These are phyloP conservation scores for Heteronetta atricapilla DNA, from an alignment of 2,113 vertebrate genomes.

Conservation along the genomic window DNA sequence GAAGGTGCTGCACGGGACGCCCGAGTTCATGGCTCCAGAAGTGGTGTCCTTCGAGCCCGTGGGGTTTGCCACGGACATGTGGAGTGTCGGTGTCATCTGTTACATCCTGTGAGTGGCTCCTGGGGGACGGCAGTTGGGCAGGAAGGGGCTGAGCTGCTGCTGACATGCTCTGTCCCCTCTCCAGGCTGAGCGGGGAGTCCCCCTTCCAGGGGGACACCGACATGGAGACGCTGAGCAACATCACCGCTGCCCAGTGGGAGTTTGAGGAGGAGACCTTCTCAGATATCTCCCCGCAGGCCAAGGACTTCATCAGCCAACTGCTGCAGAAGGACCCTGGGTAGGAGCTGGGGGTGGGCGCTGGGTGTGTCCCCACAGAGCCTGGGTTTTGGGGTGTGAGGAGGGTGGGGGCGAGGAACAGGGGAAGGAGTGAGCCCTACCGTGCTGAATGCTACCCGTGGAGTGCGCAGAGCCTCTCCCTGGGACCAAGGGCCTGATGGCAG, in stretches of 20 bases:
- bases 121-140: background rate
- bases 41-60: slow-evolving; percentile 85
- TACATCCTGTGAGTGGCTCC: slow-evolving; percentile 84
- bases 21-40: slow-evolving; percentile 90
- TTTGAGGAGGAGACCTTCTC: slow-evolving; percentile 84
- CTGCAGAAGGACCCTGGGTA: slow-evolving; percentile 82
- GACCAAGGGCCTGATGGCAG: background rate
- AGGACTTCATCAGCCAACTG: slow-evolving; percentile 84
- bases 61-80: slow-evolving; percentile 83
- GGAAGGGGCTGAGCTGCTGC: background rate
- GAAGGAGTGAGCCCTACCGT: background rate
- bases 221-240: slow-evolving; percentile 79
- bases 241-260: slow-evolving; percentile 79
- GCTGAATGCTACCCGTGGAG: background rate
- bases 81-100: slow-evolving; percentile 90
- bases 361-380: background rate
- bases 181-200: slow-evolving; percentile 85
- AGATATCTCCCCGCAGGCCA: slow-evolving; percentile 83
- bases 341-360: background rate
- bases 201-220: slow-evolving; percentile 86
- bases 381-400: background rate
- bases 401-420: background rate
- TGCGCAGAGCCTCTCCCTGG: background rate
- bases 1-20: slow-evolving; percentile 85
- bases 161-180: background rate